phyloP scores from a whole-genome alignment of 2,113 vertebrate genomes.

The Girardinichthys multiradiatus region DNA sequence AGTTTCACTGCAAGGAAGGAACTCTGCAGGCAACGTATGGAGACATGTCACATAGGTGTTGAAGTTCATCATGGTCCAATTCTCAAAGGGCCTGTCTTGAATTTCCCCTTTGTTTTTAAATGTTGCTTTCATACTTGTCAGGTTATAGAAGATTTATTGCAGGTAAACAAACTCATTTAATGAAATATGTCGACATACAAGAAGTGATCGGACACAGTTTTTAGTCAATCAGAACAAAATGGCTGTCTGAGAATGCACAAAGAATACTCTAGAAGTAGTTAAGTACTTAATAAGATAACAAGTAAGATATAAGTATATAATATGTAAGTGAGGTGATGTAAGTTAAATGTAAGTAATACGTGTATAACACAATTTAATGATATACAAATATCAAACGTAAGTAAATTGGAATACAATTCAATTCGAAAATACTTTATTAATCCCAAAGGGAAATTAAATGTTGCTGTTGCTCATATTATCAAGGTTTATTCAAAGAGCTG shows the following conservation, averaged over 20 bases:
- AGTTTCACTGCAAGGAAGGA: constrained; percentile 18
- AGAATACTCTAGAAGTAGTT: not conserved
- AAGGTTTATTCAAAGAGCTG: too few species aligned
- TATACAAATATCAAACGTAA: too few species aligned
- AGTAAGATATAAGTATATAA: too few species aligned
- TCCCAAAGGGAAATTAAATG: too few species aligned
- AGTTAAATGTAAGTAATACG: too few species aligned
- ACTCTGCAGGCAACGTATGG: constrained; percentile 10
- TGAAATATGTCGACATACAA: constrained; percentile 45
- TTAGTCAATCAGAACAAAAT: not conserved
- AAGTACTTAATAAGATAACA: too few species aligned
- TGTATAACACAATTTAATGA: too few species aligned
- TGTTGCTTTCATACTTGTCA: constrained; percentile 45
- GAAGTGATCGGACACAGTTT: constrained; percentile 44
- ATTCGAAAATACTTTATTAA: too few species aligned
- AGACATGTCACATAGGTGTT: constrained; percentile 28
- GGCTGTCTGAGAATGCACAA: not conserved
- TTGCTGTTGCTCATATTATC: too few species aligned
- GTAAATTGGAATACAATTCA: too few species aligned
- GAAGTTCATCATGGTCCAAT: constrained; percentile 29
- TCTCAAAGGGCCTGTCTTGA: constrained; percentile 38
- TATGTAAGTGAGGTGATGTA: too few species aligned
- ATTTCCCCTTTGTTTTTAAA: constrained; percentile 41
- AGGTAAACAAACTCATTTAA: constrained; percentile 36
- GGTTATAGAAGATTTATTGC: too few species aligned